Conservation (phyloP, 1,140 invertebrate genomes). For the Liolophura sinensis region DNA sequence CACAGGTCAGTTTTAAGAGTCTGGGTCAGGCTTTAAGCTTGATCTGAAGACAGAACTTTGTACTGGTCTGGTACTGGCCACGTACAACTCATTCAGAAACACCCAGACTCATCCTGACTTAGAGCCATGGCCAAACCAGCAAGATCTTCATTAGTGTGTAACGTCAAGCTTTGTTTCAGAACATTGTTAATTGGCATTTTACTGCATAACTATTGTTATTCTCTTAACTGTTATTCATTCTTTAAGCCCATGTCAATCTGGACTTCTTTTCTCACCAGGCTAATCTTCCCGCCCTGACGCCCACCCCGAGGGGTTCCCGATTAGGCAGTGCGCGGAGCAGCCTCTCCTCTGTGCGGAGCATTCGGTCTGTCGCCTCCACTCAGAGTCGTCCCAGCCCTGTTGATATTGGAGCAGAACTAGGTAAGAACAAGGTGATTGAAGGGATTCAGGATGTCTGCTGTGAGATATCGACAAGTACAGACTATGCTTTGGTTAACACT, state of each 20-base stretch:
- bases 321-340: conserved; percentile 46
- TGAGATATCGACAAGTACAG: neutral
- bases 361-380: conserved; percentile 24
- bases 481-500: too few relatives aligned
- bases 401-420: conserved; percentile 42
- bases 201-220: neutral
- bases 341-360: conserved; percentile 37
- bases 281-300: conserved; percentile 33
- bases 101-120: neutral
- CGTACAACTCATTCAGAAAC: neutral
- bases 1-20: conserved; percentile 12
- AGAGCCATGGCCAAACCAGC: neutral
- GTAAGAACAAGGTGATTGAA: conserved; percentile 13
- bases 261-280: conserved; percentile 26
- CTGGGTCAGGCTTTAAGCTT: too few relatives aligned
- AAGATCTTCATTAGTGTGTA: neutral
- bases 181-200: neutral
- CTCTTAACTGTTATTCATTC: neutral
- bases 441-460: neutral
- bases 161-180: neutral
- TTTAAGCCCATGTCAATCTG: too few relatives aligned
- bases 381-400: conserved; percentile 29
- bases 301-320: conserved; percentile 27
- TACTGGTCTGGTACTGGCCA: neutral
- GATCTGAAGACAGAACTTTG: too few relatives aligned